These are phyloP conservation scores for Periophthalmus modestus DNA, from an alignment of 2,113 vertebrate genomes.

Conservation along the genomic window DNA sequence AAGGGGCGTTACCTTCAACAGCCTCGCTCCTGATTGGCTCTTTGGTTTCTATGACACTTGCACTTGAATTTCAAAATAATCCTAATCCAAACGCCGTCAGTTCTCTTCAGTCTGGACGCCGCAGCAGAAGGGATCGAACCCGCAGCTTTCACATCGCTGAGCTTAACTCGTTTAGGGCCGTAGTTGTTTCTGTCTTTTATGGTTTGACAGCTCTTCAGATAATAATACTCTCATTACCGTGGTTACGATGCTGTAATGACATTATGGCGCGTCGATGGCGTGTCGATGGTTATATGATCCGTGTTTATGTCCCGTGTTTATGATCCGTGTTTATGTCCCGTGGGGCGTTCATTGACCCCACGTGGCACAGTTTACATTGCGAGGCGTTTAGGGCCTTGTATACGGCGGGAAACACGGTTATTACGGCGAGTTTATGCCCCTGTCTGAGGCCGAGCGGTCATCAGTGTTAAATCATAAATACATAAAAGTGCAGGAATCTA, in stretches of 20 bases:
- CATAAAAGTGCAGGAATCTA: neutral
- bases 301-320: neutral
- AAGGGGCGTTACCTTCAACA: too few species aligned
- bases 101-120: too few species aligned
- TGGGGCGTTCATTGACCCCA: neutral
- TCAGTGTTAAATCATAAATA: conserved; percentile 1
- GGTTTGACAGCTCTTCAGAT: neutral
- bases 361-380: neutral
- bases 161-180: neutral
- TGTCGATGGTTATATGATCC: neutral
- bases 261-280: neutral
- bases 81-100: too few species aligned
- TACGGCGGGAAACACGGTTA: neutral
- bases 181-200: neutral
- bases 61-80: too few species aligned
- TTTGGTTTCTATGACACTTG: too few species aligned
- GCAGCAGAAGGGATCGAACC: too few species aligned
- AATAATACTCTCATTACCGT: neutral
- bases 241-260: neutral
- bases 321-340: neutral
- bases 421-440: neutral
- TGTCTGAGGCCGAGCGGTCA: neutral
- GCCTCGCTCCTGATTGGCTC: too few species aligned
- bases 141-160: too few species aligned
- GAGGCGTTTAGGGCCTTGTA: neutral